Evolutionary conservation across 2,797 vertebrate genomes (phyloP), one percentile per base, ranked within the genome.

Genomic region (Phoebastria nigripes): DNA sequence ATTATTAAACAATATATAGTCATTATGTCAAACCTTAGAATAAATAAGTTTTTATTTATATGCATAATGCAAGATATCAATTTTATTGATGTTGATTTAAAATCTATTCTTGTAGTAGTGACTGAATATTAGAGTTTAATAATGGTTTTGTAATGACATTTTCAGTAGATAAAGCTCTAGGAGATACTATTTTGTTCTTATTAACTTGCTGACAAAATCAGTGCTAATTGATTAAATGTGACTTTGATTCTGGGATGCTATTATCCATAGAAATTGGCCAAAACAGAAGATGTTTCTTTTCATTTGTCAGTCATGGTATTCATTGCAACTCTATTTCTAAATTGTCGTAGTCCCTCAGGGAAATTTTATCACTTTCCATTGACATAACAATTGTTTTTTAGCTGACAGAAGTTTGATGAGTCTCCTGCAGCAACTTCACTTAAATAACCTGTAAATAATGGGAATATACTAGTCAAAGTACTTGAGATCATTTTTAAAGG

Each of bases 371-470:
- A 83, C 44, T 89, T 94, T 88, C 20, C 16, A 71, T 47, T 79
- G 71, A 89, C 22, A 59, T 56, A 88, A 85, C 37, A 94, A 54
- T 77, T 86, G 56, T 5, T 89, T 91, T 95, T 87, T 67, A 93
- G 7, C 26, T 92, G 71, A 62, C 46, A 92, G 58, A 95, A 95
- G 31, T 91, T 95, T 96, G 72, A 87, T 84, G 85, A 94, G 20
- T 72, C 63, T 94, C 51, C 44, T 89, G 39, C 63, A 89, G 46
- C 54, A 90, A 51, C 77, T 93, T 93, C 55, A n/a, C 41, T 56
- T 74, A 82, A 73, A 78, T 78, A 96, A 96, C 49, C 58, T 93
- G 24, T 93, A 93, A 95, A 78, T 80, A 93, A 82, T 35, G 80
- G 51, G 61, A 73, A 51, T 93, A 80, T 94, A 52, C 44, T 21